These are phyloP conservation scores for Drosophila bipectinata DNA, from an alignment of 1,140 invertebrate species.

Conservation along the genomic window DNA sequence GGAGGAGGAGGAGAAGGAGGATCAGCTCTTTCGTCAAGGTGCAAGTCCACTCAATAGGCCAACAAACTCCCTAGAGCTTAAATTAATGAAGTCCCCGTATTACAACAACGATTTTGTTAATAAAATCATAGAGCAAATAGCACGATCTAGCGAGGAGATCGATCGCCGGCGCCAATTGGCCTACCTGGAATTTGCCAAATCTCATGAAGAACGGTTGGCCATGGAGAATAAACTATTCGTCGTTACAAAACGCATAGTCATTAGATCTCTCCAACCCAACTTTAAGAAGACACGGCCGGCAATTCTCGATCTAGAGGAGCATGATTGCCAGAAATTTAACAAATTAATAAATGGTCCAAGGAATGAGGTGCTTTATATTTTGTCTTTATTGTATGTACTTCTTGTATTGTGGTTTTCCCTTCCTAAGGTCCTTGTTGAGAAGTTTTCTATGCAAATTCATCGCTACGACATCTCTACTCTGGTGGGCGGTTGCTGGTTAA, in stretches of 20 bases:
- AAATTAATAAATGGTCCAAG: neutral
- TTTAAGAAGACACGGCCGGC: no score
- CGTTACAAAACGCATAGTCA: neutral
- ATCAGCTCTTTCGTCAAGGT: no score
- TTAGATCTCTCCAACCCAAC: neutral
- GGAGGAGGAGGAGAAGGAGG: no score
- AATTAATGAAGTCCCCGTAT: neutral
- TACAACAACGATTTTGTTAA: neutral
- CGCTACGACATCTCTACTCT: slow-evolving; percentile 92
- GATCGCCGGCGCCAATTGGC: neutral
- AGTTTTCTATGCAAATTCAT: slow-evolving; percentile 87
- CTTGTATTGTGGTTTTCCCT: neutral
- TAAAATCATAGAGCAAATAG: neutral
- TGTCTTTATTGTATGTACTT: no score
- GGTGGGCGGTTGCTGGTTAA: slow-evolving; percentile 93
- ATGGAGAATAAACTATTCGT: neutral
- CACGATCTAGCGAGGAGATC: neutral
- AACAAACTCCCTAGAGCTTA: neutral
- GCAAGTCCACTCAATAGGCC: neutral
- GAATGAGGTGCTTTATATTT: neutral
- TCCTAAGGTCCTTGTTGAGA: slow-evolving; percentile 84
- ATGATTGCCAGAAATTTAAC: no score
- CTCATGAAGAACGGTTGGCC: neutral
- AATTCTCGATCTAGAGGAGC: neutral
- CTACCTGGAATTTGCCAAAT: neutral